Percentiles rank a stretch among this genome's conserved stretches.
Conservation (phyloP, 2,113 vertebrate genomes). For the Cepphus grylle region DNA sequence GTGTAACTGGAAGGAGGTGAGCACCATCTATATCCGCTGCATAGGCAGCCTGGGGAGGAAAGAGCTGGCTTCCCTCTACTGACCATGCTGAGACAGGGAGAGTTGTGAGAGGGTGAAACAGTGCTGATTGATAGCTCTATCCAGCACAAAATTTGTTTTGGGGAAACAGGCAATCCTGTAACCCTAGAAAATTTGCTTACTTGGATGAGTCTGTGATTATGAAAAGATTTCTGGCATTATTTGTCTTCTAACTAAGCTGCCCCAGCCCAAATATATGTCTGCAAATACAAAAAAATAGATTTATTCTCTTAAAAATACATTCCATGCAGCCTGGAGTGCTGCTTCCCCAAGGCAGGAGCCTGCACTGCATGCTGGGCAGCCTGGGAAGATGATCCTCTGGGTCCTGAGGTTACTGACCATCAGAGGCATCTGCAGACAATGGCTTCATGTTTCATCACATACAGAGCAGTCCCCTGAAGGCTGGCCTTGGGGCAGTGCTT, state of each 20-base stretch:
- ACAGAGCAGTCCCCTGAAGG: not conserved
- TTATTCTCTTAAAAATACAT: conserved; percentile 83
- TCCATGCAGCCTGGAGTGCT: conserved; percentile 65
- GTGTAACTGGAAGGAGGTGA: conserved; percentile 22
- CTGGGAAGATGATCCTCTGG: not conserved
- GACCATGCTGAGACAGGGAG: not conserved
- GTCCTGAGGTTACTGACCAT: not conserved
- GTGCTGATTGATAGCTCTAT: not conserved
- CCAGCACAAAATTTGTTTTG: not conserved
- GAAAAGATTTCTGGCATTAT: conserved; percentile 12
- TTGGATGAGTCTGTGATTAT: conserved; percentile 11
- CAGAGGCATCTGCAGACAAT: conserved; percentile 37
- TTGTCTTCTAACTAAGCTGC: conserved; percentile 56
- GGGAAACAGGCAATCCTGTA: conserved; percentile 7
- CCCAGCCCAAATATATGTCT: conserved; percentile 68
- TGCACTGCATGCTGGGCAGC: not conserved
- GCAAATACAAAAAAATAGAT: conserved; percentile 82
- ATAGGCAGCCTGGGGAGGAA: conserved; percentile 44
- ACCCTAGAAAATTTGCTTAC: conserved; percentile 19
- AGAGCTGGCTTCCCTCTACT: not conserved
- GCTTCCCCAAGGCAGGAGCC: conserved; percentile 7
- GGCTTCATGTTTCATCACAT: not conserved
- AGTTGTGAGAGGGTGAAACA: not conserved
- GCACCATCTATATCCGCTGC: conserved; percentile 45
- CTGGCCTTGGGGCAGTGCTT: not conserved